phyloP scores from a whole-genome alignment of 2,888 invertebrate genomes.

The Macropis europaea region DNA sequence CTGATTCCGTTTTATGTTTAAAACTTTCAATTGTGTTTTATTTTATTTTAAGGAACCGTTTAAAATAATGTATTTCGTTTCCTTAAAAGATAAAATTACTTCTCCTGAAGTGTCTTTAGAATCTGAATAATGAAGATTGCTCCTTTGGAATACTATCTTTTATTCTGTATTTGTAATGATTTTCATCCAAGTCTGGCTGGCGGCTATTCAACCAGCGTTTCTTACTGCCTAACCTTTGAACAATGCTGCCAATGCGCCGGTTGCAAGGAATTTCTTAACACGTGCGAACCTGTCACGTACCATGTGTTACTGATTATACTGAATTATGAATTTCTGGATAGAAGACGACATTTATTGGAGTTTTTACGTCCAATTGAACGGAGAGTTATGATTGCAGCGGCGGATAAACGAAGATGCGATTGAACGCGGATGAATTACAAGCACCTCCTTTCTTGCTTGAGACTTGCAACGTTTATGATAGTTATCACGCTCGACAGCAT shows the following conservation, averaged over 20 bases:
- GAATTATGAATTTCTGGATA: conserved; percentile 15
- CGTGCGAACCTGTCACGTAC: not conserved
- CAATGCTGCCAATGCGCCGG: conserved; percentile 4
- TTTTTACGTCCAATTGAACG: not conserved
- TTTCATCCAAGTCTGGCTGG: no score
- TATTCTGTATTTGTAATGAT: no score
- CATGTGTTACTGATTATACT: conserved; percentile 9
- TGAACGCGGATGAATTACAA: not conserved
- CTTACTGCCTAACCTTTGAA: conserved; percentile 32
- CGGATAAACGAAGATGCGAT: not conserved
- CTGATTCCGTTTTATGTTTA: no score
- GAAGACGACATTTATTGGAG: not conserved
- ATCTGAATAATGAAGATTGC: no score
- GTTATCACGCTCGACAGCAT: no score
- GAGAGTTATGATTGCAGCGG: not conserved
- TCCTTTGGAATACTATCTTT: no score
- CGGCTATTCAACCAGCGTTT: no score
- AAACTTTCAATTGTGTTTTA: no score
- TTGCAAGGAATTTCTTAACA: conserved; percentile 15
- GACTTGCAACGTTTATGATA: not conserved
- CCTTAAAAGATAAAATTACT: no score
- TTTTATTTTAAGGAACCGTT: no score
- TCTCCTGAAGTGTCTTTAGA: no score
- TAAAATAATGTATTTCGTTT: no score
- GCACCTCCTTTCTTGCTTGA: not conserved